phyloP scores from a whole-genome alignment of 1,140 invertebrate genomes.

The Stenopsyche tienmushanensis region DNA sequence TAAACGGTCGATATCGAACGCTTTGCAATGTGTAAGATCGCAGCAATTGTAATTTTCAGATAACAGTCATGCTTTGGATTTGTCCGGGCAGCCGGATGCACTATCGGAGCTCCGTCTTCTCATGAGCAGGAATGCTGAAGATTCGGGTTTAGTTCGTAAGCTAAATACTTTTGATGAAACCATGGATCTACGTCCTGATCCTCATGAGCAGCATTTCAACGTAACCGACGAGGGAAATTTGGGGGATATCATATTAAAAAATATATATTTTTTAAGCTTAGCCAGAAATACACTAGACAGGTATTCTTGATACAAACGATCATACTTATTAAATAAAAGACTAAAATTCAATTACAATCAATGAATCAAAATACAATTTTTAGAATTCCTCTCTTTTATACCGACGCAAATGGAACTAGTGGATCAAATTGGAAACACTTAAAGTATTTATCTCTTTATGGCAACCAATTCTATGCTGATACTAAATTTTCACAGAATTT shows the following conservation, averaged over 20 bases:
- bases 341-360: background rate
- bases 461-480: slow-evolving; percentile 45
- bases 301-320: slow-evolving; percentile 42
- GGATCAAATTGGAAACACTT: slow-evolving; percentile 39
- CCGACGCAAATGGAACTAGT: slow-evolving; percentile 33
- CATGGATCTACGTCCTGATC: background rate
- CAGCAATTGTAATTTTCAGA: slow-evolving; percentile 33
- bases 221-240: background rate
- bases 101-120: slow-evolving; percentile 38
- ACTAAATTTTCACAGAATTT: slow-evolving; percentile 10
- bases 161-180: background rate
- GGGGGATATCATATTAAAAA: background rate
- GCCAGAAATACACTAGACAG: slow-evolving; percentile 44
- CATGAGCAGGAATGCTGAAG: slow-evolving; percentile 7
- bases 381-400: slow-evolving; percentile 45
- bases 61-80: slow-evolving; percentile 38
- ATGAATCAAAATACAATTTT: background rate
- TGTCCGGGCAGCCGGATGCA: slow-evolving; percentile 41
- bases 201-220: background rate
- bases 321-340: background rate
- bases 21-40: too few species aligned
- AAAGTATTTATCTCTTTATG: slow-evolving; percentile 48
- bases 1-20: too few species aligned
- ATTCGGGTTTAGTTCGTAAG: background rate
- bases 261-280: slow-evolving; percentile 46